Percentiles rank a stretch among this genome's conserved stretches.
Evolutionary conservation across 1,140 invertebrate genomes (phyloP).

Genomic region (Brachionus plicatilis): DNA sequence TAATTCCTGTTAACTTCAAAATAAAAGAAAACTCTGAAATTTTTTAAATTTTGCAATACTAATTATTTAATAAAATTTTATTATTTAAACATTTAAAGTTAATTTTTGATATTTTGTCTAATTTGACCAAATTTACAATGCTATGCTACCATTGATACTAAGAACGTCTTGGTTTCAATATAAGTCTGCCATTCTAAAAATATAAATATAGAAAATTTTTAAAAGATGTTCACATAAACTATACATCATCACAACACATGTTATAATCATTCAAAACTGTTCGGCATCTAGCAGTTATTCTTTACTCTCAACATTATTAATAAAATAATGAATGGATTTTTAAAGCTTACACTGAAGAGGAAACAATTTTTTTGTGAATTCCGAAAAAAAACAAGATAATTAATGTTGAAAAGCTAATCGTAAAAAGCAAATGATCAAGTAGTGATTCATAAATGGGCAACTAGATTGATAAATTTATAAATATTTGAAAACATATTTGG

Average conservation of each 20-base stretch:
- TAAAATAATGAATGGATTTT: neutral
- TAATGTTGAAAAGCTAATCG: neutral
- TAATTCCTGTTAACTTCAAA: too few species aligned
- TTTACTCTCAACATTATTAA: neutral
- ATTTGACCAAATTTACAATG: neutral
- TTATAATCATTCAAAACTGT: conserved; percentile 28
- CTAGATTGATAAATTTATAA: neutral
- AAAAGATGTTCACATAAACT: neutral
- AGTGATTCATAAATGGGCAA: conserved; percentile 15
- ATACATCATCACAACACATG: conserved; percentile 39
- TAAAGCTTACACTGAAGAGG: conserved; percentile 12
- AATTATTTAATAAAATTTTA: neutral
- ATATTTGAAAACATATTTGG: too few species aligned
- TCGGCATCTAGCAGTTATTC: conserved; percentile 6
- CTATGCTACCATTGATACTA: neutral
- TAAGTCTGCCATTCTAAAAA: neutral
- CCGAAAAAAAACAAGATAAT: conserved; percentile 28
- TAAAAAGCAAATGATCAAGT: neutral
- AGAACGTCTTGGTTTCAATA: conserved; percentile 5
- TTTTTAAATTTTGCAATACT: too few species aligned
- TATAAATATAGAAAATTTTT: neutral
- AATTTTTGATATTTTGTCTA: neutral
- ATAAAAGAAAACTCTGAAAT: too few species aligned
- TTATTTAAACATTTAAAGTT: neutral
- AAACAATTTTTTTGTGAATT: conserved; percentile 19